Base-by-base conservation (phyloP, 2,888 invertebrate genomes). In the Leptopterna dolabrata region DNA sequence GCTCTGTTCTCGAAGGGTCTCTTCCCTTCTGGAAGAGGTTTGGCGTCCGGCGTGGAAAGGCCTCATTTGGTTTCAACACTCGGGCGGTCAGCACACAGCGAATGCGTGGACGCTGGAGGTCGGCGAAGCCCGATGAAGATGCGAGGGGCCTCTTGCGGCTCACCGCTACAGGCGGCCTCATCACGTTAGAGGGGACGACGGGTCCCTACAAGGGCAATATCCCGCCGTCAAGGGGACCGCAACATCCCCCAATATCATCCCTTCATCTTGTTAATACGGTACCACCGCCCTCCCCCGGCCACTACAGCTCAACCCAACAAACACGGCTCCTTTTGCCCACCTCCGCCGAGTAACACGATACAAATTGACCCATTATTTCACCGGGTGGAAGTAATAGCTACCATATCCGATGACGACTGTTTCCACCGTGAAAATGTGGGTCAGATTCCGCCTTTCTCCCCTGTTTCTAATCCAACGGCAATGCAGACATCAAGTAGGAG, bases 311-410 rank as follows among this genome's bases (percentile, higher is more conserved):
- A 14, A 73, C 19, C 63, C 27, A 63, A 27, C 63, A 63, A 63
- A 63, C 78, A 78, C 19, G 55, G 81, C 51, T 30, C 51, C 51
- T 27, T 30, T n/a, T 24, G 51, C 70, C 71, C 70, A 24, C 55
- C 30, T 29, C 63, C 36, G 16, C 9, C 13, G 30, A 36, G 83
- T 83, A 83, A 83, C 83, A 83, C 70, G 83, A 83, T 83, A 83
- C 83, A 83, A 83, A 83, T 83, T 83, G 83, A 41, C 70, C 83
- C 83, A 83, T 83, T 83, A 83, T 83, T 83, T 70, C 83, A 70
- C 55, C 70, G 83, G 83, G 19, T 70, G 83, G 83, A 83, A 83
- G 83, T 83, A 83, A 83, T 83, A 70, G 83, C 83, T 51, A n/a
- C 30, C 63, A 70, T 83, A 83, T 83, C 83, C 63, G 70, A 83